Evolutionary conservation across 2,113 vertebrate genomes (phyloP).

Genomic region (Cairina moschata): DNA sequence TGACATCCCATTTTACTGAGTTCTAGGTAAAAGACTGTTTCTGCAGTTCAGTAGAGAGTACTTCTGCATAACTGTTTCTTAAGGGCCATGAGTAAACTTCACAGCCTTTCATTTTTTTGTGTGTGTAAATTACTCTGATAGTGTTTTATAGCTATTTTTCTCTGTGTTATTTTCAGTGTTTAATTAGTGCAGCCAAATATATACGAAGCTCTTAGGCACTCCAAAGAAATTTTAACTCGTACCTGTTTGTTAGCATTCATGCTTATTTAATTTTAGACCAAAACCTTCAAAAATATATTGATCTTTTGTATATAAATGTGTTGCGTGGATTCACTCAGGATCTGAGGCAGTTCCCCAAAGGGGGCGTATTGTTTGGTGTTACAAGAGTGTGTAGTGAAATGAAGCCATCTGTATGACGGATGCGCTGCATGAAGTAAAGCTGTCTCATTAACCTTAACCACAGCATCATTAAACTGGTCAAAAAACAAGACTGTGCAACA

Average conservation of each 20-base stretch:
- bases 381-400: not conserved
- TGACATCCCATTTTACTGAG: not conserved
- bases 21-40: not conserved
- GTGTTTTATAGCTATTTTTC: not conserved
- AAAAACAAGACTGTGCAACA: not conserved
- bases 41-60: not conserved
- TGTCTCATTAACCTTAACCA: conserved; percentile 26
- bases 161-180: not conserved
- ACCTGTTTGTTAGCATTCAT: not conserved
- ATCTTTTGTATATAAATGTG: not conserved
- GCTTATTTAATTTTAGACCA: conserved; percentile 35
- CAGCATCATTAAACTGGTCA: conserved; percentile 8
- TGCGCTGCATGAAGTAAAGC: not conserved
- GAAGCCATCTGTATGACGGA: not conserved
- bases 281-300: not conserved
- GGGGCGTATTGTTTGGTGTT: not conserved
- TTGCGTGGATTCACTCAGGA: not conserved
- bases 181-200: not conserved
- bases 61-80: not conserved
- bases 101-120: not conserved
- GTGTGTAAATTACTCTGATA: not conserved
- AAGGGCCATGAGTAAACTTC: not conserved
- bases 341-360: not conserved
- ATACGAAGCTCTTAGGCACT: not conserved
- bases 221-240: not conserved